Conservation (phyloP, 2,113 vertebrate species). For the Callorhinus ursinus region DNA sequence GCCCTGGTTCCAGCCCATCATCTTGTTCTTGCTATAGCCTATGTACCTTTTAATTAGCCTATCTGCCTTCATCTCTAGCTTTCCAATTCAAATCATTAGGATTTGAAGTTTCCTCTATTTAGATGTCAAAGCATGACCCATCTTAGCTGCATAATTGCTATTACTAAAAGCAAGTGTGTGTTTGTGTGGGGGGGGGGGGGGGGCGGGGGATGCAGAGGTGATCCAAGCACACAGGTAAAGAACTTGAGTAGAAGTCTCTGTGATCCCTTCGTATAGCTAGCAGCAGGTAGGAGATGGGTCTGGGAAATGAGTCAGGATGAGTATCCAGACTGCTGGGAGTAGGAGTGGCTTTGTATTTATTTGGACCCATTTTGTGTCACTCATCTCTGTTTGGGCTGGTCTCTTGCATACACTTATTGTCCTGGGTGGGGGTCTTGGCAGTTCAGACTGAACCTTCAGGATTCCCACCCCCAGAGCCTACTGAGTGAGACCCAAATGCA, state of each 20-base stretch:
- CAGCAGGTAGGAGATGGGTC: neutral
- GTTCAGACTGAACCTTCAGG: neutral
- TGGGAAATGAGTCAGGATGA: neutral
- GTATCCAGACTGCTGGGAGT: neutral
- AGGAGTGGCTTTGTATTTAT: neutral
- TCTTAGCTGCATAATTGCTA: neutral
- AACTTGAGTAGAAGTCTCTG: neutral
- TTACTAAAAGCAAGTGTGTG: neutral
- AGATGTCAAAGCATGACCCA: neutral
- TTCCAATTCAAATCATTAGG: neutral
- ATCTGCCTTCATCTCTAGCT: neutral
- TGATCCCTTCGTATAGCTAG: neutral
- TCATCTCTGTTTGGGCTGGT: neutral
- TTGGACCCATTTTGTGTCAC: neutral
- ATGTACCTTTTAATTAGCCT: neutral
- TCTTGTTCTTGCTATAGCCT: neutral
- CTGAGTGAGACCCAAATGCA: neutral
- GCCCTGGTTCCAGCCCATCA: neutral
- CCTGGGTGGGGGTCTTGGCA: neutral
- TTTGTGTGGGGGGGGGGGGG: neutral
- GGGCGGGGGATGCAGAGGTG: neutral
- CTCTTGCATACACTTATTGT: neutral
- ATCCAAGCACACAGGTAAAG: neutral
- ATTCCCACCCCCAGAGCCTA: neutral
- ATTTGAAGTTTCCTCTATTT: neutral